Evolutionary conservation across 92 coral and sea anemone genomes (phyloP), one percentile per base, ranked within the genome.

Genomic region (Phenganax marumi): DNA sequence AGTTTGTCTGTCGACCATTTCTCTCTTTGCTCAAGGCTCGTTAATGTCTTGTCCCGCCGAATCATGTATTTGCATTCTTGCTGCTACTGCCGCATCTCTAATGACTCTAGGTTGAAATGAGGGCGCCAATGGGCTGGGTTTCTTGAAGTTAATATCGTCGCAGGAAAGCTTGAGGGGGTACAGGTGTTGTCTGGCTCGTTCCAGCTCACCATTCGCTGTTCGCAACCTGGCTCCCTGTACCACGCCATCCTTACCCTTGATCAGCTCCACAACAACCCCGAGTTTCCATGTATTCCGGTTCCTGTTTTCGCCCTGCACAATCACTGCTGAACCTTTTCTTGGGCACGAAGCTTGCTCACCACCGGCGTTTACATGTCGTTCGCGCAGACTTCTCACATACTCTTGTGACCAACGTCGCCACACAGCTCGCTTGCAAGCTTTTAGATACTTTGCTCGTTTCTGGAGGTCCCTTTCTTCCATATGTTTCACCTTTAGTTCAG

Each of bases 391-490:
- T 7, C 68, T 16, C 6, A 60, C 68, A n/a, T 60, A 60, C 21
- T 60, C 68, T n/a, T 22, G 68, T 8, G 68, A 8, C 68, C 68
- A 60, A 7, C 68, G 68, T n/a, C 18, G 8, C 68, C 68, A 60
- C 68, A 60, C 21, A 16, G 68, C 9, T n/a, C 21, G 7, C 19
- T 60, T 60, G 68, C 68, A 60, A 10, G 18, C 21, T 60, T n/a
- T 9, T 9, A 60, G 68, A 9, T 8, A n/a, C 21, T 60, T 60
- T 9, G 68, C 68, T 60, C 68, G 68, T n/a, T n/a, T 60, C 7
- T 22, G 68, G 18, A 60, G 68, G 68, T 60, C 68, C 18, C 7
- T 60, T 7, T n/a, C 21, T 7, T 60, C 68, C 10, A 60, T 16
- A n/a, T 60, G 68, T 9, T n/a, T 9, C 7, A 7, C 18, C 21